phyloP scores from a whole-genome alignment of 2,113 vertebrate genomes.

The Ascaphus truei region DNA sequence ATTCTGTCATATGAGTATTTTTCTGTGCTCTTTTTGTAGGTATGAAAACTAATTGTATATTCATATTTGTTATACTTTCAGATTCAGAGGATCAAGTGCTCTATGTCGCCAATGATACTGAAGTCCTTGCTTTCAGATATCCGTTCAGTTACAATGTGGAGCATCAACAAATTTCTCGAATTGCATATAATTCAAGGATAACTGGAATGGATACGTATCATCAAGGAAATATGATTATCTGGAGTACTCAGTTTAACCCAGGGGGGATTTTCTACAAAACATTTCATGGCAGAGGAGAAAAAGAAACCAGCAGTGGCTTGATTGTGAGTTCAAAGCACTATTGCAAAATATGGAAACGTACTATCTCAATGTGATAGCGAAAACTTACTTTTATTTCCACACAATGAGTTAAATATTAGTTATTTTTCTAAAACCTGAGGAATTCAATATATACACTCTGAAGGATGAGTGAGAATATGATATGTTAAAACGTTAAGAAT shows the following conservation, averaged over 20 bases:
- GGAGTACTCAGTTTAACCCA: constrained; percentile 97
- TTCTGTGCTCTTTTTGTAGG: too few species aligned
- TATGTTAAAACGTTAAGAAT: too few species aligned
- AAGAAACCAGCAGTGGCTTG: constrained; percentile 81
- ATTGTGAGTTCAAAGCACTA: constrained; percentile 88
- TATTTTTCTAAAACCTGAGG: too few species aligned
- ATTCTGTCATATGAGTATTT: too few species aligned
- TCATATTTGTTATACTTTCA: constrained; percentile 65
- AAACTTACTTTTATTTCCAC: too few species aligned
- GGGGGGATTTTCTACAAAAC: constrained; percentile 96
- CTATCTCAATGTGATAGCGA: too few species aligned
- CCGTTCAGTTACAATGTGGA: constrained; percentile 95
- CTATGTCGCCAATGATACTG: constrained; percentile 98
- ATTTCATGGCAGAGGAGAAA: constrained; percentile 77
- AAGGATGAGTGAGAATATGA: too few species aligned
- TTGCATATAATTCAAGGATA: constrained; percentile 95
- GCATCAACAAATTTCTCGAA: constrained; percentile 89
- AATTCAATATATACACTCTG: too few species aligned
- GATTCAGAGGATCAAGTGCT: constrained; percentile 97
- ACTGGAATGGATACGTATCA: constrained; percentile 93
- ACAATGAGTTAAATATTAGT: too few species aligned
- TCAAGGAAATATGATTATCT: constrained; percentile 94
- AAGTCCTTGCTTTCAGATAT: constrained; percentile 98
- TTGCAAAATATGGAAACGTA: too few species aligned
- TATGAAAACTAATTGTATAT: background rate